These are phyloP conservation scores for Megalurothrips usitatus DNA, from an alignment of 2,888 invertebrate genomes.

Conservation along the genomic window DNA sequence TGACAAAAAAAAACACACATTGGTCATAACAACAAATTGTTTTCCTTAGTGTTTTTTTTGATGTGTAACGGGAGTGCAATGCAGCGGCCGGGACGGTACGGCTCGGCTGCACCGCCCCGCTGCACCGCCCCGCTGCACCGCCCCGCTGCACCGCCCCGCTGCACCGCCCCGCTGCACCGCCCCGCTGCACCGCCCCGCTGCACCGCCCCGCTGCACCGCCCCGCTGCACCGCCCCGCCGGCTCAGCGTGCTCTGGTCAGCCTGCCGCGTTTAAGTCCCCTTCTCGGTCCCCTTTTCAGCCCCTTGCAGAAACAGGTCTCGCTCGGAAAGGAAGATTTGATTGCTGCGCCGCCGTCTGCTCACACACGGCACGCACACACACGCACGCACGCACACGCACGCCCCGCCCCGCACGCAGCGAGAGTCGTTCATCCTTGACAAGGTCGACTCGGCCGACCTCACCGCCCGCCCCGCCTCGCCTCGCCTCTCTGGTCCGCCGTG, in stretches of 20 bases:
- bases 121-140: not conserved
- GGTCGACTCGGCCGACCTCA: not conserved
- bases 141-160: not conserved
- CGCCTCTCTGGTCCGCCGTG: not conserved
- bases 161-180: no score
- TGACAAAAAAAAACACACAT: no score
- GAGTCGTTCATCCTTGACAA: slow-evolving; percentile 24
- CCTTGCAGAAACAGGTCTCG: slow-evolving; percentile 23
- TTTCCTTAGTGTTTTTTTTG: no score
- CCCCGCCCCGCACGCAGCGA: not conserved
- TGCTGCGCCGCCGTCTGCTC: not conserved
- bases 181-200: not conserved
- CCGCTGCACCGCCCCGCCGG: not conserved
- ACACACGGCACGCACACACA: not conserved
- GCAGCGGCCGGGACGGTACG: no score
- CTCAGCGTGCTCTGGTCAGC: not conserved
- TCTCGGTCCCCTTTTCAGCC: not conserved
- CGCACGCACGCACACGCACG: not conserved
- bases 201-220: not conserved
- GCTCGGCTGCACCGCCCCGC: no score
- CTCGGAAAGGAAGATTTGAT: slow-evolving; percentile 25
- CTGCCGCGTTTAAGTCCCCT: not conserved
- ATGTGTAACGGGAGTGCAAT: no score
- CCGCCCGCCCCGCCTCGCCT: not conserved
- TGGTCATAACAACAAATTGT: no score